Percentiles rank a stretch among this genome's conserved stretches.
phyloP scores from a whole-genome alignment of 2,113 vertebrate genomes.

The Nothocercus julius region DNA sequence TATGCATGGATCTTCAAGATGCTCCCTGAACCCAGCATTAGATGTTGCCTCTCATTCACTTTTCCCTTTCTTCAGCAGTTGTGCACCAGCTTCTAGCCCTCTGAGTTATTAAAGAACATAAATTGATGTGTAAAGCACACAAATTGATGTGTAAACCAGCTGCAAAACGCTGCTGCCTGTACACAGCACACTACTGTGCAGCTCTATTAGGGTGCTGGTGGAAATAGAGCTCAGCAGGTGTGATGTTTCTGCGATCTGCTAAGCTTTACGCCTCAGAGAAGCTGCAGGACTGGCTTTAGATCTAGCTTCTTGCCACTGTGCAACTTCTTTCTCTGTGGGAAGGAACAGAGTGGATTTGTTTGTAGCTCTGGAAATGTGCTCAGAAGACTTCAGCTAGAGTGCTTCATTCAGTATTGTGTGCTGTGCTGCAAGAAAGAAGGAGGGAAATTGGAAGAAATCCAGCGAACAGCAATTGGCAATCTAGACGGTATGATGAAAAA shows the following conservation, averaged over 20 bases:
- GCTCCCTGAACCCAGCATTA: neutral
- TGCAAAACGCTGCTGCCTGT: neutral
- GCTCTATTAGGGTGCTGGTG: neutral
- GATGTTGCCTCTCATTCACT: neutral
- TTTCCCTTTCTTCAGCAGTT: neutral
- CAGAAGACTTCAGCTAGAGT: neutral
- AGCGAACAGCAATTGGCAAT: constrained; percentile 2
- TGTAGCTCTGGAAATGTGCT: neutral
- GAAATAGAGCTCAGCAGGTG: neutral
- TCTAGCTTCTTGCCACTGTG: neutral
- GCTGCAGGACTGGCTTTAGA: neutral
- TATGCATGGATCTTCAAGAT: neutral
- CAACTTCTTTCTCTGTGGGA: neutral
- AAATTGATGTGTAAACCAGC: neutral
- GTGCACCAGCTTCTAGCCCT: neutral
- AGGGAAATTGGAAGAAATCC: neutral
- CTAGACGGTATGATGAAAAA: neutral
- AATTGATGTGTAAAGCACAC: neutral
- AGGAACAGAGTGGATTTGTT: neutral
- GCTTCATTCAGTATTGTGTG: neutral
- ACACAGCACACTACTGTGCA: neutral
- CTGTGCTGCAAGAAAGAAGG: neutral
- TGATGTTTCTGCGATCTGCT: neutral
- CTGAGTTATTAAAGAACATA: neutral
- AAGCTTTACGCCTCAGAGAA: neutral